Conservation (phyloP, 2,113 vertebrate genomes). For the Enhydra lutris region DNA sequence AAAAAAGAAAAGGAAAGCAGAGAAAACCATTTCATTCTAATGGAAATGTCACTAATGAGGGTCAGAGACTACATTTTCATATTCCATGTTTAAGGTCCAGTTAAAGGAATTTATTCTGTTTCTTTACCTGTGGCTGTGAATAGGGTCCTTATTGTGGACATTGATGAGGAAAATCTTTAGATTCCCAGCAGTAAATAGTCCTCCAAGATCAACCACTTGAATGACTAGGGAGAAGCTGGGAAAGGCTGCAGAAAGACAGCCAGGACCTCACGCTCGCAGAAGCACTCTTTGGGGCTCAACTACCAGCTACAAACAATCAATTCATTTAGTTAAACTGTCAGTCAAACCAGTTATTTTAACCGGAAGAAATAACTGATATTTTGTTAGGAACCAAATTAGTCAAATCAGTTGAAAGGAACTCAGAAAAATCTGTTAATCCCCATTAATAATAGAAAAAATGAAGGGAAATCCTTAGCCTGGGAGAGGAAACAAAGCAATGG, state of each 20-base stretch:
- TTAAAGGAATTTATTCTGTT: neutral
- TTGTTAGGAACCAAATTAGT: neutral
- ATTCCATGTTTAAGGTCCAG: neutral
- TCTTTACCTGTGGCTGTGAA: constrained; percentile 70
- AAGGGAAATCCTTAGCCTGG: neutral
- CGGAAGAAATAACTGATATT: neutral
- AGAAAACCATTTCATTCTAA: neutral
- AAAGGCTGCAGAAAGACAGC: neutral
- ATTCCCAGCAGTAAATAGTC: constrained; percentile 55
- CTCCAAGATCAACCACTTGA: constrained; percentile 66
- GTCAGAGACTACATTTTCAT: neutral
- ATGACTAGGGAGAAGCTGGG: constrained; percentile 67
- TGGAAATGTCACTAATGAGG: neutral
- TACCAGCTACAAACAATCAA: neutral
- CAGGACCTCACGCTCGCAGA: neutral
- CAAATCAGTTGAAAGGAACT: neutral
- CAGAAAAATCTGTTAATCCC: neutral
- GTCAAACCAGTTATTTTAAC: neutral
- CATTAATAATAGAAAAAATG: neutral
- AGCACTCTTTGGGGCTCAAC: neutral
- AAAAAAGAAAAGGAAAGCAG: neutral
- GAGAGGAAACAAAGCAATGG: neutral
- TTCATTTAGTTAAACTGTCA: neutral
- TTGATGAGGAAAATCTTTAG: constrained; percentile 71
- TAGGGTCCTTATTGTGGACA: constrained; percentile 62